A percentile compares a stretch with the other conserved stretches of the same genome.
Conservation (phyloP, 2,797 vertebrate genomes). For the Pteropus rufus region DNA sequence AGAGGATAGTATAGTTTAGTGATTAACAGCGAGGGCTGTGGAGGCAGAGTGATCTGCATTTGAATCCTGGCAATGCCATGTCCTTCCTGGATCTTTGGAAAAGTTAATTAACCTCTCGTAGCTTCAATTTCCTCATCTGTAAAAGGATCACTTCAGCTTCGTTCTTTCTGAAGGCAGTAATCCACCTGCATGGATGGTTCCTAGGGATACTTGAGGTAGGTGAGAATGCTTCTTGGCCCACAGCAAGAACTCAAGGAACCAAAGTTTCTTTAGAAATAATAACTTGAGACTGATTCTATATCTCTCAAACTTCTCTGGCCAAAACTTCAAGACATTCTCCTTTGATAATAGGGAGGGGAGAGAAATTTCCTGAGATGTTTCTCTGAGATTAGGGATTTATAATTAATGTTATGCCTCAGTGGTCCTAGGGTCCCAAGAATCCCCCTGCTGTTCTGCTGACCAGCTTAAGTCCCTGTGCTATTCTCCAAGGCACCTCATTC, state of each 20-base stretch:
- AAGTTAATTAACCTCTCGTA: not conserved
- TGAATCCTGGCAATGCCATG: not conserved
- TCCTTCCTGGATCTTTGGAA: not conserved
- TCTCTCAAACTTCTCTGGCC: not conserved
- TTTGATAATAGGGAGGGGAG: not conserved
- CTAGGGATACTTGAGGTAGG: not conserved
- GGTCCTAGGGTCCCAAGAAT: not conserved
- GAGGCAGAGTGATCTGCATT: not conserved
- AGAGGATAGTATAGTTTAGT: not conserved
- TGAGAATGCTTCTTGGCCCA: not conserved
- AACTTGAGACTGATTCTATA: not conserved
- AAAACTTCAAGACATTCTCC: not conserved
- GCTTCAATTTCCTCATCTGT: not conserved
- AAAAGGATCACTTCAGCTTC: not conserved
- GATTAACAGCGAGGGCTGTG: not conserved
- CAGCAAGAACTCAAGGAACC: not conserved
- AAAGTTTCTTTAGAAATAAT: constrained; percentile 20
- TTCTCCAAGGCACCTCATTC: not conserved
- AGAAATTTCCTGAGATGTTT: not conserved
- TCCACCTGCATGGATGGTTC: not conserved
- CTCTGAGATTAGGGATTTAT: not conserved
- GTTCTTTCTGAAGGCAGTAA: not conserved
- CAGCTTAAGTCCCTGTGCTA: not conserved
- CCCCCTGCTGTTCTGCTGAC: not conserved
- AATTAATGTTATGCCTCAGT: not conserved